Evolutionary conservation across 1,140 invertebrate species (phyloP), one percentile per base, ranked within the genome.

Genomic region (Zaprionus ornatus): DNA sequence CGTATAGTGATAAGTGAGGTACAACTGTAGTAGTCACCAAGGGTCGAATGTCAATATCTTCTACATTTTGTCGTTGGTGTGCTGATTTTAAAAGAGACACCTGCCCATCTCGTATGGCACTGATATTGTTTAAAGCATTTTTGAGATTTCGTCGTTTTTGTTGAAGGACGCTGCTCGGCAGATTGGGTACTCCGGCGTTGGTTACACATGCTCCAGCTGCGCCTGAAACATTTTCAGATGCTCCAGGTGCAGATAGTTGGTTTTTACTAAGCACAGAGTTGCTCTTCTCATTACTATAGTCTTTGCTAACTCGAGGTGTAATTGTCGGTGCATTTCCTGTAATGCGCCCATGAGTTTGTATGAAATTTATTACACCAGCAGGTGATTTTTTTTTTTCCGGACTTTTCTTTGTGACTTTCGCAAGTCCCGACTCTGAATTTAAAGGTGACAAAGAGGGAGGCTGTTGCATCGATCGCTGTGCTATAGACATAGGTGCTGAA

Each of bases 121-220:
- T 87, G 13, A 86, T 91, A 15, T 92, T 91, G 48, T 78, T 92
- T 4, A 91, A 25, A 1, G 91, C 66, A 17, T 82, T 90, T 42
- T 91, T 91, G 6, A 91, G 77, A 75, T 91, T 91, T 29, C 85
- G 83, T 2, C 82, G 78, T 69, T 91, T 91, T 23, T 92, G 91
- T 55, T 86, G 91, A n/a, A 90, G 23, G 5, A 91, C 63, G 25
- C 61, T 90, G n/a, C 61, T 91, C 3, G 80, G 66, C 4, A 76
- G 32, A 65, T 88, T 84, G 10, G 72, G 63, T 35, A 78, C 48
- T 19, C 79, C 61, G 23, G 17, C n/a, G 27, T 13, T 63, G 65
- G 40, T 59, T 2, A 21, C 23, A 17, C 23, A 17, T 9, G 54
- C 65, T 7, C 54, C 7, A 25, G 15, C 40, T 3, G 54, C 19